Conservation (phyloP, 2,797 vertebrate species). For the Melopsittacus undulatus region DNA sequence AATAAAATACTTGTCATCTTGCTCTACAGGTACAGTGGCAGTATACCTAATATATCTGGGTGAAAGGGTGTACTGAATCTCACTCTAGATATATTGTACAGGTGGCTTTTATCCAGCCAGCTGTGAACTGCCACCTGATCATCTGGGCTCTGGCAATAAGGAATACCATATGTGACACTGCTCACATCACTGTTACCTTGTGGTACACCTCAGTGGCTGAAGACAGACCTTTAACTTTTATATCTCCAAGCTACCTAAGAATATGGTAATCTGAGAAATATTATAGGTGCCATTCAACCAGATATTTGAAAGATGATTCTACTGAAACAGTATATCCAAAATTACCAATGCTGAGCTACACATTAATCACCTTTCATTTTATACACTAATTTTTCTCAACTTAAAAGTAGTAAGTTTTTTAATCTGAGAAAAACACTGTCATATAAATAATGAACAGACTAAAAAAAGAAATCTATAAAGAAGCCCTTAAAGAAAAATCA, state of each 20-base stretch:
- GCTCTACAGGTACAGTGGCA: background rate
- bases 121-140: background rate
- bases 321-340: background rate
- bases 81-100: background rate
- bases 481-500: conserved; percentile 19
- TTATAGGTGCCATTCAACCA: background rate
- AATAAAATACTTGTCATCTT: background rate
- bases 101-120: background rate
- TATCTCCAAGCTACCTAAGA: background rate
- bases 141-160: background rate
- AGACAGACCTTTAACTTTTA: background rate
- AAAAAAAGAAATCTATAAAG: conserved; percentile 13
- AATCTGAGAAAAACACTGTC: background rate
- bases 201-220: background rate
- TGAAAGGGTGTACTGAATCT: background rate
- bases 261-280: background rate
- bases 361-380: background rate
- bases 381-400: background rate
- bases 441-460: background rate
- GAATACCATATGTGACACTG: background rate
- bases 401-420: background rate
- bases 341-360: background rate
- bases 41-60: background rate
- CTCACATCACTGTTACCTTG: background rate
- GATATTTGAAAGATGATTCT: background rate